Evolutionary conservation across 2,888 invertebrate species (phyloP).

Genomic region (Clitarchus hookeri): DNA sequence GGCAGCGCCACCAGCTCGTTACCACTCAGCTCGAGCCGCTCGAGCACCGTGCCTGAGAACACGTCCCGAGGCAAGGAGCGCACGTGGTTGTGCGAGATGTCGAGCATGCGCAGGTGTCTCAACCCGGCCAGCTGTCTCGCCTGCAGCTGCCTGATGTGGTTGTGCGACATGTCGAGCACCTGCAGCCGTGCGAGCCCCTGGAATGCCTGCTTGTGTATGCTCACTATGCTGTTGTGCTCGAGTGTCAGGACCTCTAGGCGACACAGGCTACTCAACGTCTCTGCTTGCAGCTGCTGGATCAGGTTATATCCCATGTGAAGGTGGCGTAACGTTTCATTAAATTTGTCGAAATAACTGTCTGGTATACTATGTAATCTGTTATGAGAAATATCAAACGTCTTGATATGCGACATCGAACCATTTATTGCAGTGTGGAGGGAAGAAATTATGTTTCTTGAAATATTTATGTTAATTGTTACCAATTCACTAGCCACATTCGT

Average conservation of each 20-base stretch:
- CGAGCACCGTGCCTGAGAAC: slow-evolving; percentile 36
- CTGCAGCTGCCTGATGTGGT: slow-evolving; percentile 48
- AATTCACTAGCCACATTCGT: slow-evolving; percentile 45
- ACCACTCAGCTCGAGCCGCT: slow-evolving; percentile 48
- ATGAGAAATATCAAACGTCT: slow-evolving; percentile 47
- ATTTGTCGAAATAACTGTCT: slow-evolving; percentile 46
- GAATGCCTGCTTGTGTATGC: slow-evolving; percentile 33
- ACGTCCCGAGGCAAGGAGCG: slow-evolving; percentile 41
- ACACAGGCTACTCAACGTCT: slow-evolving; percentile 46
- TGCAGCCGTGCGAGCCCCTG: slow-evolving; percentile 46
- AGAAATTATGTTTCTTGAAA: slow-evolving; percentile 47
- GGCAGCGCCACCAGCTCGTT: slow-evolving; percentile 47
- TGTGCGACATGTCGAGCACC: slow-evolving; percentile 49
- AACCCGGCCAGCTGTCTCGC: slow-evolving; percentile 43
- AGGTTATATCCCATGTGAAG: slow-evolving; percentile 51
- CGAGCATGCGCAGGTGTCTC: slow-evolving; percentile 43
- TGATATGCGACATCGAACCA: slow-evolving; percentile 41
- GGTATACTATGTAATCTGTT: slow-evolving; percentile 48
- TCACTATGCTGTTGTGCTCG: slow-evolving; percentile 48
- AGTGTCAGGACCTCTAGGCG: slow-evolving; percentile 46
- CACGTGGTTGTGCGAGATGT: slow-evolving; percentile 47
- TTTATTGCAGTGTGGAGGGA: slow-evolving; percentile 41
- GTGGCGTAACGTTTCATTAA: slow-evolving; percentile 46
- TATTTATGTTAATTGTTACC: slow-evolving; percentile 45
- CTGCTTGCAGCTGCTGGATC: slow-evolving; percentile 47